These are phyloP conservation scores for Polietes domitor DNA, from an alignment of 2,888 invertebrate species.

Conservation along the genomic window DNA sequence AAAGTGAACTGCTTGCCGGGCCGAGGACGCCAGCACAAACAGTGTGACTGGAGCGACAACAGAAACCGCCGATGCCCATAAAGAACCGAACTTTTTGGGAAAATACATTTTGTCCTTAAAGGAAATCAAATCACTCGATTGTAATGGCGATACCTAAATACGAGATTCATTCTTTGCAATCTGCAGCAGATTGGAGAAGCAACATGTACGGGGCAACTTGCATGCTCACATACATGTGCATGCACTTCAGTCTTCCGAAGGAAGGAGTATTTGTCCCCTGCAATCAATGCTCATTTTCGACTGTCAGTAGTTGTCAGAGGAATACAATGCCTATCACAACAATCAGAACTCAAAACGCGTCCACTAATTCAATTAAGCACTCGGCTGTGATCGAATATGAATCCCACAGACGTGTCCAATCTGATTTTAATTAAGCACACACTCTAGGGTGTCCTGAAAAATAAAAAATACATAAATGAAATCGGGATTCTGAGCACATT, in stretches of 20 bases:
- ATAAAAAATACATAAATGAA: no score
- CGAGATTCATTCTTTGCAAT: neutral
- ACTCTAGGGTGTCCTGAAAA: no score
- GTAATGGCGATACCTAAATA: no score
- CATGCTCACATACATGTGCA: neutral
- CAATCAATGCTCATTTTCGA: slow-evolving; percentile 66
- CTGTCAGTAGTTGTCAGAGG: slow-evolving; percentile 65
- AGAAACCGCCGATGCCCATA: neutral
- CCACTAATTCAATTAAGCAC: slow-evolving; percentile 78
- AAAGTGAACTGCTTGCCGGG: slow-evolving; percentile 33
- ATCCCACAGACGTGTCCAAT: slow-evolving; percentile 68
- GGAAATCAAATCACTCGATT: neutral
- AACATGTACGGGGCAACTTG: neutral
- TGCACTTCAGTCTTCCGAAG: no score
- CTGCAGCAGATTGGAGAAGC: neutral
- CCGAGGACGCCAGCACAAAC: neutral
- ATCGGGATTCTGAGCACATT: no score
- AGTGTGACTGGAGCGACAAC: neutral
- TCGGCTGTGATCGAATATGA: slow-evolving; percentile 66
- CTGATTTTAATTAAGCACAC: slow-evolving; percentile 69
- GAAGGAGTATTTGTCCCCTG: slow-evolving; percentile 56
- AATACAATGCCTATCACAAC: slow-evolving; percentile 76
- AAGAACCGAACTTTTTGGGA: neutral
- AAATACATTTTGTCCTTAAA: neutral
- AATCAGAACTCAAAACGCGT: slow-evolving; percentile 71